Conservation (phyloP, 1,140 invertebrate genomes). For the Drosophila serrata region DNA sequence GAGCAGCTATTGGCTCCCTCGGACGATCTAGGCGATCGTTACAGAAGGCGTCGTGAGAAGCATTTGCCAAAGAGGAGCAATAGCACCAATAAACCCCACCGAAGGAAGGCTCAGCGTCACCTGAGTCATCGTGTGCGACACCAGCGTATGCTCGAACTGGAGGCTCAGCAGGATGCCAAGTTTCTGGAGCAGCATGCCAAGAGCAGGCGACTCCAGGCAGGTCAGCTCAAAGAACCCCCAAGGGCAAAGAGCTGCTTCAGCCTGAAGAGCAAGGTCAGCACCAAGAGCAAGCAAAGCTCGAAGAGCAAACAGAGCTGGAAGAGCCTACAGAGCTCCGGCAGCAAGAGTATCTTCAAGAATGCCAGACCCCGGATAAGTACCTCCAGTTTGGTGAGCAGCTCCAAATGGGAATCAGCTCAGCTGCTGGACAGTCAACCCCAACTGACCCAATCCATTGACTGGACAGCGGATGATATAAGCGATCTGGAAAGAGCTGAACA, state of each 20-base stretch:
- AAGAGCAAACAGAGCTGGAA: background rate
- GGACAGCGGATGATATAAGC: constrained; percentile 45
- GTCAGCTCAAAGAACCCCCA: constrained; percentile 4
- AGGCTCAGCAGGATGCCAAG: constrained; percentile 44
- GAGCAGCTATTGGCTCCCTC: constrained; percentile 25
- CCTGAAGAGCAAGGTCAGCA: background rate
- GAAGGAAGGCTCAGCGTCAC: constrained; percentile 21
- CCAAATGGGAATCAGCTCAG: background rate
- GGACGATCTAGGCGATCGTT: constrained; percentile 6
- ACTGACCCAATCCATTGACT: background rate
- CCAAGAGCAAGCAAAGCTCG: background rate
- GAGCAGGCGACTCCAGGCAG: constrained; percentile 8
- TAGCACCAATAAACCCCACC: constrained; percentile 9
- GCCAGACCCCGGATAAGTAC: background rate
- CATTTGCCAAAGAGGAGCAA: constrained; percentile 8
- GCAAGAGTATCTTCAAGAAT: background rate
- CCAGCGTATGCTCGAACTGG: constrained; percentile 46
- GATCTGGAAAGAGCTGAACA: constrained; percentile 6
- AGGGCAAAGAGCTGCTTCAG: background rate
- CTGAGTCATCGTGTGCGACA: constrained; percentile 43
- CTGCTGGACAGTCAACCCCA: background rate
- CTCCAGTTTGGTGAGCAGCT: background rate
- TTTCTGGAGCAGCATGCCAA: constrained; percentile 47
- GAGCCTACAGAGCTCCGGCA: background rate
- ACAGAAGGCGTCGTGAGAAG: constrained; percentile 3